Conservation (phyloP, 2,888 invertebrate genomes). For the Hydrotaea diabolus region DNA sequence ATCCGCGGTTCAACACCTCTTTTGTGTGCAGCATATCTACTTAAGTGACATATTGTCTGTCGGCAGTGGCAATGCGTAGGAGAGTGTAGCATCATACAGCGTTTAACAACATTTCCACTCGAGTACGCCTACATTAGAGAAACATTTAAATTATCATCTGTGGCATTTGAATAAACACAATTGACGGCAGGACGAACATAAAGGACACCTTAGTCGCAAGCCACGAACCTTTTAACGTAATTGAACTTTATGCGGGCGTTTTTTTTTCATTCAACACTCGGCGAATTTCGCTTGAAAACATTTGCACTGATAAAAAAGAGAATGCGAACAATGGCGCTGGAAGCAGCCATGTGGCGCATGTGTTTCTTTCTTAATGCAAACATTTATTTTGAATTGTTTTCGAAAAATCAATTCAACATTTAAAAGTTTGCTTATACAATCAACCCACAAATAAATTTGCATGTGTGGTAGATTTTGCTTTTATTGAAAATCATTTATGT, state of each 20-base stretch:
- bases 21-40: conserved; percentile 65
- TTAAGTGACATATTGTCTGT: conserved; percentile 65
- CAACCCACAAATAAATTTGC: conserved; percentile 59
- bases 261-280: neutral
- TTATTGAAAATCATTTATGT: neutral
- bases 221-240: conserved; percentile 70
- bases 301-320: neutral
- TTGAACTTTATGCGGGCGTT: conserved; percentile 67
- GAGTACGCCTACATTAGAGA: conserved; percentile 66
- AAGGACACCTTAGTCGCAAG: conserved; percentile 47
- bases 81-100: conserved; percentile 56
- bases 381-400: conserved; percentile 55
- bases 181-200: conserved; percentile 17
- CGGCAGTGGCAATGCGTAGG: neutral
- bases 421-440: conserved; percentile 12
- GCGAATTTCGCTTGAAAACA: conserved; percentile 4
- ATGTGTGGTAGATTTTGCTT: conserved; percentile 29
- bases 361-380: conserved; percentile 13
- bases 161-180: conserved; percentile 48
- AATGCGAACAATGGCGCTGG: conserved; percentile 41
- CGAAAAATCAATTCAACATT: conserved; percentile 59
- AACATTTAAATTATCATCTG: conserved; percentile 59
- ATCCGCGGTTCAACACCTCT: neutral
- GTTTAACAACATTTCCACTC: conserved; percentile 70
- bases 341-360: conserved; percentile 51